Evolutionary conservation across 2,113 vertebrate genomes (phyloP).

Genomic region (Centropus unirufus): DNA sequence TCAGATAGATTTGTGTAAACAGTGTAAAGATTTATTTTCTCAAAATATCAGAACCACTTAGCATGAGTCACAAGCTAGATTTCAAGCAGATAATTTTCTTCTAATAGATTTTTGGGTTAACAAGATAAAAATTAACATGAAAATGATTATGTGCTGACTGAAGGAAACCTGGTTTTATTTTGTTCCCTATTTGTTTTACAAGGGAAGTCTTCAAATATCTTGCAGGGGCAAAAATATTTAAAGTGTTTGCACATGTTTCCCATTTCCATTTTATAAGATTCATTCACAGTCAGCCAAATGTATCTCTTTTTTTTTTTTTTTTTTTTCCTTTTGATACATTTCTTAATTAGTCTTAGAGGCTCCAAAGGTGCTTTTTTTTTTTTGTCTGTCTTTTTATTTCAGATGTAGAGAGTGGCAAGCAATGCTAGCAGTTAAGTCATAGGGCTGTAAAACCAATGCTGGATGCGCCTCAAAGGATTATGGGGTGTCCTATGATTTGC

Average conservation of each 20-base stretch:
- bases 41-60: slow-evolving; percentile 75
- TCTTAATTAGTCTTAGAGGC: slow-evolving; percentile 51
- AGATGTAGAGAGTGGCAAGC: background rate
- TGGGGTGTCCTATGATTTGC: slow-evolving; percentile 61
- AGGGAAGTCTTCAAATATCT: slow-evolving; percentile 55
- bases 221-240: slow-evolving; percentile 38
- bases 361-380: slow-evolving; percentile 39
- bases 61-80: slow-evolving; percentile 71
- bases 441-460: slow-evolving; percentile 3
- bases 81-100: slow-evolving; percentile 73
- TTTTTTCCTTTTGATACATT: slow-evolving; percentile 39
- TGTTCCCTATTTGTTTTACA: slow-evolving; percentile 63
- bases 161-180: slow-evolving; percentile 57
- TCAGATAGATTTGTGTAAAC: slow-evolving; percentile 69
- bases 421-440: slow-evolving; percentile 41
- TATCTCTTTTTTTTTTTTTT: background rate
- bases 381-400: slow-evolving; percentile 20
- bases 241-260: slow-evolving; percentile 48
- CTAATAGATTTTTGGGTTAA: slow-evolving; percentile 67
- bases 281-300: slow-evolving; percentile 63
- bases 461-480: slow-evolving; percentile 64
- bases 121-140: slow-evolving; percentile 55
- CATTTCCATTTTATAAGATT: slow-evolving; percentile 73
- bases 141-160: slow-evolving; percentile 56
- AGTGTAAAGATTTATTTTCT: slow-evolving; percentile 71